Base-by-base conservation (phyloP, 2,113 vertebrate species). In the Leuciscus idus region DNA sequence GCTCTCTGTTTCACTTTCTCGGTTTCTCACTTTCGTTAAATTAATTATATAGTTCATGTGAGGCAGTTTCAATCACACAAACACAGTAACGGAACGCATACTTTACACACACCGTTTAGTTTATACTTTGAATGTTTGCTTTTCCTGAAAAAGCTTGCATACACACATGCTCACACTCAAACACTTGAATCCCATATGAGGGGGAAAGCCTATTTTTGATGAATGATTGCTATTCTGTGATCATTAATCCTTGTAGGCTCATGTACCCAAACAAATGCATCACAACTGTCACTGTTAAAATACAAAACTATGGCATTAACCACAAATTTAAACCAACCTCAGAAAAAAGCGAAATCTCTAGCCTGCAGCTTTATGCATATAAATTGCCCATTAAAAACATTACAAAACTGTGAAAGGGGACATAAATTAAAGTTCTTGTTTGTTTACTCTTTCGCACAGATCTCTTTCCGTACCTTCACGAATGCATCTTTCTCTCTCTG, bases 371-470 rank as follows among this genome's bases (percentile, higher is more conserved):
- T 83, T 66, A 23, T 88, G 87, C 84, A 88, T 88, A 80, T 81
- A 84, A 83, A 86, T 86, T 88, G 74, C 43, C 43, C 81, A 84
- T 84, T 88, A 86, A 83, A 57, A 83, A 73, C 15, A 21, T 23
- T 5, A 36, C 3, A 2, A 7, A 19, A 33, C 59, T 46, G 33
- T 78, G 10, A 84, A 4, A 3, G 2, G 26, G 50, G 50, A 17
- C 15, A 23, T 6, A 30, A 28, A 43, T 43, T 43, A 46, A 77
- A 72, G 36, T n/a, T 26, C 6, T 21, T 2, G 15, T 52, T 36
- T 66, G 10, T 83, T 4, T 39, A 59, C 46, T n/a, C 73, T 74
- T 9, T 23, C 2, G 50, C 64, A 23, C n/a, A 28, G 1, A 33
- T 39, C 30, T 72, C 46, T 28, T 19, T 57, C 12, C 12, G 36